Percentiles rank a stretch among this genome's conserved stretches.
These are phyloP conservation scores for Oncorhynchus tshawytscha DNA, from an alignment of 2,113 vertebrate species.

Conservation along the genomic window DNA sequence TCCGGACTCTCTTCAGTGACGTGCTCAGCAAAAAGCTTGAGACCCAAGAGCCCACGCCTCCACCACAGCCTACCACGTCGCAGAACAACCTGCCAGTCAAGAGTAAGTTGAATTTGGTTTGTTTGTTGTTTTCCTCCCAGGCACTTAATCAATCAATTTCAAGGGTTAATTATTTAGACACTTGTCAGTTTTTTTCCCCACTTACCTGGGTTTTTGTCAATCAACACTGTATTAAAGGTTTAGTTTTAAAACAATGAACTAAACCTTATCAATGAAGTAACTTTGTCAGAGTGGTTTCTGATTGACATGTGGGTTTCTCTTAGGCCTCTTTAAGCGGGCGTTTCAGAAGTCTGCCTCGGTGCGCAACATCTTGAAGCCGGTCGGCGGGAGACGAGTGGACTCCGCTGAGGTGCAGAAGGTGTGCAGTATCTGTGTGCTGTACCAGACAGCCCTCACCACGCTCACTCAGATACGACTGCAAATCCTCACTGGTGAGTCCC, in stretches of 20 bases:
- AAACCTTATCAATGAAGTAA: neutral
- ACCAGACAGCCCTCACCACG: slow-evolving; percentile 92
- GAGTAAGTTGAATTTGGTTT: slow-evolving; percentile 72
- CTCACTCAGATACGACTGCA: slow-evolving; percentile 96
- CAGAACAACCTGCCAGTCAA: slow-evolving; percentile 94
- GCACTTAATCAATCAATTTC: too few species aligned
- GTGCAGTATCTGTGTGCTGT: slow-evolving; percentile 95
- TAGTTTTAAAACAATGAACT: too few species aligned
- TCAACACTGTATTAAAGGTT: too few species aligned
- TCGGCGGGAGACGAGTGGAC: slow-evolving; percentile 91
- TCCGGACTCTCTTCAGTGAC: slow-evolving; percentile 91
- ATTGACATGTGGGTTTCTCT: neutral
- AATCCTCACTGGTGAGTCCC: slow-evolving; percentile 89
- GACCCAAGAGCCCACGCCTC: slow-evolving; percentile 78
- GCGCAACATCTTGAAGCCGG: slow-evolving; percentile 91
- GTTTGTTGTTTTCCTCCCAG: too few species aligned
- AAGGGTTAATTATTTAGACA: too few species aligned
- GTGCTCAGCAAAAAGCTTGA: slow-evolving; percentile 97
- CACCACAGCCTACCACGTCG: slow-evolving; percentile 62
- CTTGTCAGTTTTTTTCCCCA: too few species aligned
- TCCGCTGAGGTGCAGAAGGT: slow-evolving; percentile 95
- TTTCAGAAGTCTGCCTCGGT: slow-evolving; percentile 96
- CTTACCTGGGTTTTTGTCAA: too few species aligned
- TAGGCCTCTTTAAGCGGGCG: slow-evolving; percentile 91
- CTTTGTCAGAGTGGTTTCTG: neutral